Base-by-base conservation (phyloP, 2,797 vertebrate genomes). In the Cossypha polioptera region DNA sequence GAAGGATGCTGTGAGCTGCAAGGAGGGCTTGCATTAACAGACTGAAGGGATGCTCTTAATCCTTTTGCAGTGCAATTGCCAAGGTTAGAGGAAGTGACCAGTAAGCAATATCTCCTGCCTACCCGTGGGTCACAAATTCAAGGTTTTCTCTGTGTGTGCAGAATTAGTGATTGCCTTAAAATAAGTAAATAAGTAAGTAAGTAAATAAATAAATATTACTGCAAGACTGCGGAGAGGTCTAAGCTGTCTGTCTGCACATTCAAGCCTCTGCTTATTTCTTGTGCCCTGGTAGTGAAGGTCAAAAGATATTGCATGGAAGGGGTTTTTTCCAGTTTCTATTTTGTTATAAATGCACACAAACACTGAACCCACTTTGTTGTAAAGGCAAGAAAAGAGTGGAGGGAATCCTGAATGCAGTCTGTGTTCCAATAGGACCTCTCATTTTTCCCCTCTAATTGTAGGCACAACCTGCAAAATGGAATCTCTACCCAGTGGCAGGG, bases 391-490 rank as follows among this genome's bases (percentile, higher is more conserved):
- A 73, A 59, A 84, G 8, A 20, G 7, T 33, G n/a, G 20, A 86
- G 21, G 5, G 22, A 82, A 87, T 82, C 28, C 38, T 65, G 18
- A 69, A 24, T 58, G 61, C 16, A 66, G 18, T 35, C 20, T 10
- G 5, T 40, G 45, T 26, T 93, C 19, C 42, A 68, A 8, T 10
- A 83, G 19, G 45, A 48, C 2, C 3, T 78, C 40, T 71, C 35
- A 26, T 85, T 92, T 92, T 15, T 16, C 8, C 16, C 22, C 40
- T 63, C 63, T 82, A 87, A 28, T 20, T 83, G 38, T 48, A 77
- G 59, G 35, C 40, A 69, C 90, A 75, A 80, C 62, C 75, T 94
- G 91, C 43, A 93, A 92, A 82, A 73, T 68, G 57, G 42, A 29
- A 61, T 79, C 71, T 67, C 61, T 89, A 47, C 54, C 72, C n/a